These are phyloP conservation scores for Coluber constrictor DNA, from an alignment of 2,797 vertebrate species.

Conservation along the genomic window DNA sequence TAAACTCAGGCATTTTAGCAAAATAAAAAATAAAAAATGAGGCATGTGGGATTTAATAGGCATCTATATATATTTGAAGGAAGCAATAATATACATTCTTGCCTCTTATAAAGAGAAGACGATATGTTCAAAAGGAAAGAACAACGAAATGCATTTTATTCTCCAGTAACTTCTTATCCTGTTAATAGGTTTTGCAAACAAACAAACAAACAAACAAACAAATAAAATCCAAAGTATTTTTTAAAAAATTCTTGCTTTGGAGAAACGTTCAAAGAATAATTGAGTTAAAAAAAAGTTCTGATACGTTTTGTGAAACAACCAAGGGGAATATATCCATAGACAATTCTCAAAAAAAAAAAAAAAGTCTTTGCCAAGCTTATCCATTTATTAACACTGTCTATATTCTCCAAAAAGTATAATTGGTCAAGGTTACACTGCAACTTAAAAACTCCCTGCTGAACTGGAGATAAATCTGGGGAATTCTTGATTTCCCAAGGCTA, in stretches of 20 bases:
- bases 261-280: background rate
- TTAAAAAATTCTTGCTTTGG: background rate
- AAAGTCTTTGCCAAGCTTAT: background rate
- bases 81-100: background rate
- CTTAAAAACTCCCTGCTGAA: background rate
- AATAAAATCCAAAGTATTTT: background rate
- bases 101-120: background rate
- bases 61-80: background rate
- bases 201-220: background rate
- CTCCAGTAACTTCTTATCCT: background rate
- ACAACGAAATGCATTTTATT: background rate
- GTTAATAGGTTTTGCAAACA: background rate
- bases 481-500: slow-evolving; percentile 47
- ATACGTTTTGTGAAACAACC: background rate
- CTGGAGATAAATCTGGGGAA: background rate
- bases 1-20: background rate
- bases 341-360: background rate
- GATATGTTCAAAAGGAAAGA: background rate
- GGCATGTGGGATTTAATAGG: background rate
- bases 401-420: background rate
- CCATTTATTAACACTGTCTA: background rate
- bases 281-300: background rate
- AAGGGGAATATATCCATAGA: background rate
- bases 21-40: background rate
- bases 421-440: slow-evolving; percentile 8